These are phyloP conservation scores for Nomia melanderi DNA, from an alignment of 1,140 invertebrate species.

Conservation along the genomic window DNA sequence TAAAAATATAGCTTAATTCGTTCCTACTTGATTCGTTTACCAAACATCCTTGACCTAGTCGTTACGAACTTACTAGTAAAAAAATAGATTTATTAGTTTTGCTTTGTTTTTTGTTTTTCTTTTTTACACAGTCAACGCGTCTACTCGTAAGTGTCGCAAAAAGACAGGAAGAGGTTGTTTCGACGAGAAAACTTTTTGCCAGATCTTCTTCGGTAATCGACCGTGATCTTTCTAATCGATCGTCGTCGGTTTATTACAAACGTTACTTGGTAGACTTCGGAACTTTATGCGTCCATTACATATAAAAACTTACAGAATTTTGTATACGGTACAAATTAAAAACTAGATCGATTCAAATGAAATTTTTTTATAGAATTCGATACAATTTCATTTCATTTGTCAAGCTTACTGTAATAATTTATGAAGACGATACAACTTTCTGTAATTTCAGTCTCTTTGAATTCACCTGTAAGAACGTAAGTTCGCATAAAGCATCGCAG, in stretches of 20 bases:
- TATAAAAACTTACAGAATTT: too few relatives aligned
- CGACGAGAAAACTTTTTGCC: conserved; percentile 40
- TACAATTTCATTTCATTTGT: too few relatives aligned
- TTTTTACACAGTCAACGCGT: conserved; percentile 50
- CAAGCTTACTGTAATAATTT: too few relatives aligned
- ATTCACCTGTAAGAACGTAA: too few relatives aligned
- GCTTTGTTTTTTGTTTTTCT: too few relatives aligned
- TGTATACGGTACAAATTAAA: too few relatives aligned
- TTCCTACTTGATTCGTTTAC: conserved; percentile 13
- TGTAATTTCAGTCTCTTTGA: too few relatives aligned
- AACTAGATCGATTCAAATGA: too few relatives aligned
- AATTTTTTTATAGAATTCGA: too few relatives aligned
- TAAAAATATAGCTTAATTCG: conserved; percentile 58
- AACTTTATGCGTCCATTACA: too few relatives aligned
- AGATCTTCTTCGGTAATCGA: conserved; percentile 7
- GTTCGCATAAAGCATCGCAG: too few relatives aligned
- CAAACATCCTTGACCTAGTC: conserved; percentile 43
- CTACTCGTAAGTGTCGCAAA: conserved; percentile 58
- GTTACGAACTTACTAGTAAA: conserved; percentile 67
- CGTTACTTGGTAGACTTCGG: not conserved
- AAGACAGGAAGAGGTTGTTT: conserved; percentile 56
- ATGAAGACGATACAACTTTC: too few relatives aligned
- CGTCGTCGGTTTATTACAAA: conserved; percentile 42
- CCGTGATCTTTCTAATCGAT: conserved; percentile 22
- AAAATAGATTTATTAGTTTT: conserved; percentile 72